A percentile compares a stretch with the other conserved stretches of the same genome.
Evolutionary conservation across 2,888 invertebrate genomes (phyloP).

Genomic region (Leptinotarsa rubiginosa): DNA sequence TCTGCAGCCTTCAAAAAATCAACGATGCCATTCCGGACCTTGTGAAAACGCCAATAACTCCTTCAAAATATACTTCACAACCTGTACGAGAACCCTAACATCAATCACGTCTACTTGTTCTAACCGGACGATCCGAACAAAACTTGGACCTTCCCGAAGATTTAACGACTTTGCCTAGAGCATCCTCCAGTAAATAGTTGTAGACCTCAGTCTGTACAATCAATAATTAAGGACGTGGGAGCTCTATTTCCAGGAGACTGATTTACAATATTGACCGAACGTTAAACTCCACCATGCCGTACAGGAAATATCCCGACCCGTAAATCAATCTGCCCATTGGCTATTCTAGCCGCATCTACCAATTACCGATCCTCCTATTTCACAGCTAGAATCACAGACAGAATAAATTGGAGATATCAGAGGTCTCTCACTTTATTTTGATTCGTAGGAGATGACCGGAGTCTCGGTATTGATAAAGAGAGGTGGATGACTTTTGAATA

Average conservation of each 20-base stretch:
- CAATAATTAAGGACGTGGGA: constrained; percentile 5
- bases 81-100: neutral
- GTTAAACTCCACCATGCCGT: constrained; percentile 8
- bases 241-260: constrained; percentile 9
- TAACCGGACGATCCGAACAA: neutral
- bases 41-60: neutral
- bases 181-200: constrained; percentile 3
- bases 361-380: constrained; percentile 8
- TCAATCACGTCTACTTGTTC: constrained; percentile 9
- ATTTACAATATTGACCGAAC: constrained; percentile 16
- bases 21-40: neutral
- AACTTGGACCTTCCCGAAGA: constrained; percentile 3
- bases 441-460: neutral
- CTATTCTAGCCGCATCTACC: constrained; percentile 9
- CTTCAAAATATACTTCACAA: neutral
- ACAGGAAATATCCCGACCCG: constrained; percentile 7
- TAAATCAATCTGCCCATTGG: constrained; percentile 16
- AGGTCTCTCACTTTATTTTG: neutral
- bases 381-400: constrained; percentile 10
- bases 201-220: constrained; percentile 6
- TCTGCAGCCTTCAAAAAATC: neutral
- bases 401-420: constrained; percentile 1
- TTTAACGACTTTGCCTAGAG: constrained; percentile 13
- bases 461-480: neutral
- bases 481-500: neutral